These are phyloP conservation scores for Piaya cayana DNA, from an alignment of 2,113 vertebrate genomes.

Conservation along the genomic window DNA sequence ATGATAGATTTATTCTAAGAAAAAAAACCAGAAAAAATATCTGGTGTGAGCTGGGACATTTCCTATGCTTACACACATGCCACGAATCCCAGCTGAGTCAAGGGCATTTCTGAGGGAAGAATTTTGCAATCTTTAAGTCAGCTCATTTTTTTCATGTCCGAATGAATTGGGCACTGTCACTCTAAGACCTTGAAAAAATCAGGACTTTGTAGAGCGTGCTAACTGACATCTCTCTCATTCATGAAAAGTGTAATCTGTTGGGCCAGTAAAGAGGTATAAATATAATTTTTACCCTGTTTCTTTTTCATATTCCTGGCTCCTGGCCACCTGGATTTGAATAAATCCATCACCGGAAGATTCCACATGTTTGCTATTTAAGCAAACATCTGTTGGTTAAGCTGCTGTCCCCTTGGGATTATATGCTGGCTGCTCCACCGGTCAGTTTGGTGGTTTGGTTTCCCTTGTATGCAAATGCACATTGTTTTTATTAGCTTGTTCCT, in stretches of 20 bases:
- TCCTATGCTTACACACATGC: not conserved
- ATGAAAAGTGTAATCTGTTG: constrained; percentile 47
- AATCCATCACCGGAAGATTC: constrained; percentile 65
- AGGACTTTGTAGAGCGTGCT: not conserved
- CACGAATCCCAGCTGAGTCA: not conserved
- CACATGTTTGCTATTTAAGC: constrained; percentile 67
- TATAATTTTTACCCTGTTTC: constrained; percentile 2
- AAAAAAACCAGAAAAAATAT: not conserved
- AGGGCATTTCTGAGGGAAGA: not conserved
- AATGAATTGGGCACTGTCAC: not conserved
- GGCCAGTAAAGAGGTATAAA: constrained; percentile 43
- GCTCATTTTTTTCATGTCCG: not conserved
- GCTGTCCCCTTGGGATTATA: constrained; percentile 31
- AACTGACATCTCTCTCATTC: constrained; percentile 31
- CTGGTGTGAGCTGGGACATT: not conserved
- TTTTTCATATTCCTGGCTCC: constrained; percentile 52
- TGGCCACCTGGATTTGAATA: constrained; percentile 63
- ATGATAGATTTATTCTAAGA: not conserved
- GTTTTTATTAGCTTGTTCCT: constrained; percentile 7
- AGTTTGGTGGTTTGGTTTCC: constrained; percentile 43
- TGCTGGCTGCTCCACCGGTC: constrained; percentile 35
- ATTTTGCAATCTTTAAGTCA: not conserved
- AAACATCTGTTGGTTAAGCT: constrained; percentile 66
- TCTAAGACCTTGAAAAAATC: not conserved
- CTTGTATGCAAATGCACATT: constrained; percentile 3